Evolutionary conservation across 2,888 invertebrate genomes (phyloP).

Genomic region (Agonopterix alstromeriana): DNA sequence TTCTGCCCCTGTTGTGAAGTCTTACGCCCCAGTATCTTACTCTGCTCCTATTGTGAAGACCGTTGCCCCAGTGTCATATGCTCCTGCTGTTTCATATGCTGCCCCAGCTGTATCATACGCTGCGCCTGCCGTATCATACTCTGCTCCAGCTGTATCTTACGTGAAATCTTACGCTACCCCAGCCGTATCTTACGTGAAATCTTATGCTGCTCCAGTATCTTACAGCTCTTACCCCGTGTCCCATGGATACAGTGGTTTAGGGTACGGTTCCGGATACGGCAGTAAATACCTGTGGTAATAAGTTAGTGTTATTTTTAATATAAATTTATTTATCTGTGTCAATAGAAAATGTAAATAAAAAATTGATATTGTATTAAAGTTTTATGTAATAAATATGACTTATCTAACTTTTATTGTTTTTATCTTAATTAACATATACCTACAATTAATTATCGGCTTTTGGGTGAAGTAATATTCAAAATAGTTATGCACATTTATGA

Average conservation of each 20-base stretch:
- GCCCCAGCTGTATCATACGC: slow-evolving; percentile 11
- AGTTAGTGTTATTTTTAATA: neutral
- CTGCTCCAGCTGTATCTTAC: slow-evolving; percentile 19
- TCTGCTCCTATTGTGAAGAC: neutral
- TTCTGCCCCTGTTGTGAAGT: slow-evolving; percentile 19
- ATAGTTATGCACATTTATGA: no score
- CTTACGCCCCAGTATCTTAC: neutral
- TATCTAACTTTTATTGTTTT: no score
- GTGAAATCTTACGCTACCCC: slow-evolving; percentile 18
- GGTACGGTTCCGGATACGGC: neutral
- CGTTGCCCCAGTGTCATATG: no score
- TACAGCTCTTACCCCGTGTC: neutral
- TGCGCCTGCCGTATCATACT: slow-evolving; percentile 47
- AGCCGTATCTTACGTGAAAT: slow-evolving; percentile 9
- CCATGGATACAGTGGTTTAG: slow-evolving; percentile 10
- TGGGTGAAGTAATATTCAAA: no score
- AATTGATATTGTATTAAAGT: no score
- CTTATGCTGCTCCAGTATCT: slow-evolving; percentile 11
- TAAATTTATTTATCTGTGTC: neutral
- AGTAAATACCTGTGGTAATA: neutral
- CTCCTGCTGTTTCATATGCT: slow-evolving; percentile 19
- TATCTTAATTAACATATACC: no score
- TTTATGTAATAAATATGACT: no score
- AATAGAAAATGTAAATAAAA: no score
- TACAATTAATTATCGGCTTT: no score